These are phyloP conservation scores for Xanthostigma xanthostigma DNA, from an alignment of 2,888 invertebrate genomes.

Conservation along the genomic window DNA sequence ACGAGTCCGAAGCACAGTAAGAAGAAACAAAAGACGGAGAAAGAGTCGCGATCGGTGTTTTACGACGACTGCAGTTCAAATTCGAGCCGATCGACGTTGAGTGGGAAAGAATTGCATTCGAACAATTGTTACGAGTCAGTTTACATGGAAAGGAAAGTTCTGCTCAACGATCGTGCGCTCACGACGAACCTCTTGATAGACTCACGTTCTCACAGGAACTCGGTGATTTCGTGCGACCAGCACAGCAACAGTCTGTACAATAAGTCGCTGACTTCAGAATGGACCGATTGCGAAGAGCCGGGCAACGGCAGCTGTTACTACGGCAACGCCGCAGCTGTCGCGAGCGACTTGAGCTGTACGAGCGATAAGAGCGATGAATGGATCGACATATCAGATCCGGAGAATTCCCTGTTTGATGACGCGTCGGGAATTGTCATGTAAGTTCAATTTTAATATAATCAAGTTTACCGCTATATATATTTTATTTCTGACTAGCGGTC, in stretches of 20 bases:
- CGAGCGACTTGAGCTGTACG: conserved; percentile 36
- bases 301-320: conserved; percentile 20
- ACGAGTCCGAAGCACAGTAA: conserved; percentile 10
- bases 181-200: not conserved
- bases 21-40: conserved; percentile 8
- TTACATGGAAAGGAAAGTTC: not conserved
- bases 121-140: conserved; percentile 2
- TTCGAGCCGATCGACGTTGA: not conserved
- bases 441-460: conserved; percentile 23
- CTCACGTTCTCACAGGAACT: conserved; percentile 22
- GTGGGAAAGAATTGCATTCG: not conserved
- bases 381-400: conserved; percentile 46
- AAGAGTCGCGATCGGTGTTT: not conserved
- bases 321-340: conserved; percentile 34
- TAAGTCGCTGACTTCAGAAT: conserved; percentile 32
- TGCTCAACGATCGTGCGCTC: too few species aligned
- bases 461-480: not conserved
- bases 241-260: conserved; percentile 47
- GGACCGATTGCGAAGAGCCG: conserved; percentile 25
- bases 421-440: conserved; percentile 39
- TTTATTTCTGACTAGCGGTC: not conserved
- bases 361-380: conserved; percentile 51
- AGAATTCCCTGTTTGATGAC: conserved; percentile 33
- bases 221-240: conserved; percentile 41
- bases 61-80: not conserved